Base-by-base conservation (phyloP, 2,113 vertebrate genomes). In the Pithys albifrons region DNA sequence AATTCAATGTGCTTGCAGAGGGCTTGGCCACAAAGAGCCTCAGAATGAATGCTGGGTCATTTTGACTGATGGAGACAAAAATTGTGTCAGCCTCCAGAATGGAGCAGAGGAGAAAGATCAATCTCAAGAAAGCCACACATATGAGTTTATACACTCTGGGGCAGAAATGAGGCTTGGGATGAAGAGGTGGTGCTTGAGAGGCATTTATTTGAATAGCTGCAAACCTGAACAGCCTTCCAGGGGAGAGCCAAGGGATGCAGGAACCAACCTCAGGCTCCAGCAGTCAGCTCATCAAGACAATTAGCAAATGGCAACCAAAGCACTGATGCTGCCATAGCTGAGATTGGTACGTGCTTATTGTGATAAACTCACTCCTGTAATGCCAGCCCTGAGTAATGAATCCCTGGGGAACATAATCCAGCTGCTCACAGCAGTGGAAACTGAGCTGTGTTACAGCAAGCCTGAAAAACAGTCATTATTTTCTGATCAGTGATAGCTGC, bases 31-130 rank as follows among this genome's bases (percentile, higher is more conserved):
- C 71, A 96, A 79, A 2, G 66, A 92, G 88, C 62, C 91, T 23
- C 54, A 82, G 70, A 76, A 94, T 88, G 89, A 94, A 88, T 14
- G 19, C 54, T 52, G 67, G 87, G 87, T 79, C 91, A 31, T 70
- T 88, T 31, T 96, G 96, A 96, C 71, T 92, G 88, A 95, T 80
- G 95, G 81, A 76, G 78, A 62, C 82, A 77, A 92, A 84, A 79
- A 93, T 66, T 76, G 58, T 91, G 85, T 73, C 93, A 85, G 84
- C 55, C 79, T 93, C 59, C 57, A 88, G 88, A 94, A 94, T 74
- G 85, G 95, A 85, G 22, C 75, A 59, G 55, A 89, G 93, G 41
- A 91, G 74, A 85, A 72, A 95, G 87, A 95, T 89, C 94, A 88
- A 83, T 95, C 89, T 95, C 78, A 45, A 74, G 88, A 90, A 93